Evolutionary conservation across 2,888 invertebrate genomes (phyloP), one percentile per base, ranked within the genome.

Genomic region (Erpobdella octoculata): DNA sequence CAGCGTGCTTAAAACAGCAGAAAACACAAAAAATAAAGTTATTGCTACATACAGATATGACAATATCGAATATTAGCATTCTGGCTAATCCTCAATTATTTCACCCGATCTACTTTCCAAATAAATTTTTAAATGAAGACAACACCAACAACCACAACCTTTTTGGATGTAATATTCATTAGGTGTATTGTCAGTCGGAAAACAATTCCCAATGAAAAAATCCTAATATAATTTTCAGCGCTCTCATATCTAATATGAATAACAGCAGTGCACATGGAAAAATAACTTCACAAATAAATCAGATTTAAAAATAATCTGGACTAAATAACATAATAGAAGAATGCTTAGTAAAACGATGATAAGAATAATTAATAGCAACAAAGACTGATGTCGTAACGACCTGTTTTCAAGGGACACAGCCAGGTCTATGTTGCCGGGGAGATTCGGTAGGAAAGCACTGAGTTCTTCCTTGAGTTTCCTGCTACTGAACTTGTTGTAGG

Each of bases 401-500:
- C 87, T 89, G 87, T 87, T 91, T 86, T 83, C 88, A 76, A 85
- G 85, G 76, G 78, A 75, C 2, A 81, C 94, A 74, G 94, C 93
- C 36, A 91, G 90, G 85, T 96, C 96, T 76, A 95, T 90, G 76
- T 93, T 92, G 28, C 96, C 95, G 69, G 96, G 96, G 71, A 96
- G 86, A 83, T 92, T 92, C 28, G 95, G 95, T 75, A 96, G 86
- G 84, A 96, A 96, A 18, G 95, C 93, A 53, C 94, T 93, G 73
- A 96, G 85, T 72, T 93, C 93, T 83, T 96, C 95, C 82, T 94
- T 85, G 61, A 83, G 80, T 85, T 94, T 94, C 81, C 94, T 93
- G 70, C 93, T 94, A 86, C 92, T 94, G 85, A 95, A 95, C 87
- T 94, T 96, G 85, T 91, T 94, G 84, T 95, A 93, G 28, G 95